Evolutionary conservation across 2,113 vertebrate genomes (phyloP).

Genomic region (Nannospalax galili): DNA sequence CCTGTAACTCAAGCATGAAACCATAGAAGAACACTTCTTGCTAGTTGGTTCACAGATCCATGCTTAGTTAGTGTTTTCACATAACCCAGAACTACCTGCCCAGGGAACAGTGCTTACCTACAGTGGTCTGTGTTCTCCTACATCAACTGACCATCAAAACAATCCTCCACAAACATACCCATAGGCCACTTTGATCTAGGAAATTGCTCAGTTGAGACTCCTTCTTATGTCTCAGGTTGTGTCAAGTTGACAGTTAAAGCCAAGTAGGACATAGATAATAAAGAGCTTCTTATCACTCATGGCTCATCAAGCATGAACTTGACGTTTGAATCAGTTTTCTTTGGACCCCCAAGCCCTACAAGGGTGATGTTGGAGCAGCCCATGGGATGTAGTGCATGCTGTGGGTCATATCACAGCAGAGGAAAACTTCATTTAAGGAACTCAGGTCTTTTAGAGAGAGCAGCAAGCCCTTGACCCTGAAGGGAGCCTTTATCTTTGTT

Average conservation of each 20-base stretch:
- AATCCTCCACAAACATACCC: neutral
- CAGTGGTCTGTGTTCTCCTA: neutral
- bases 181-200: neutral
- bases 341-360: neutral
- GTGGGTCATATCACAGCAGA: neutral
- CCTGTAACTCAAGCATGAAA: too few relatives aligned
- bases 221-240: neutral
- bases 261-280: neutral
- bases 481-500: neutral
- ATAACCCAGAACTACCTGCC: neutral
- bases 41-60: neutral
- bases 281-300: neutral
- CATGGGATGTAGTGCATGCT: too few relatives aligned
- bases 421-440: neutral
- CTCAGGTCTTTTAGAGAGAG: neutral
- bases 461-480: neutral
- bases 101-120: neutral
- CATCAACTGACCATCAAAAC: neutral
- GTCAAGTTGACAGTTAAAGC: neutral
- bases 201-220: neutral
- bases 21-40: neutral
- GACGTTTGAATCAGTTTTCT: neutral
- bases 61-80: too few relatives aligned
- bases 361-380: neutral
- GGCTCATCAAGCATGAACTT: neutral